Evolutionary conservation across 2,113 vertebrate species (phyloP).

Genomic region (Ptilonorhynchus violaceus): DNA sequence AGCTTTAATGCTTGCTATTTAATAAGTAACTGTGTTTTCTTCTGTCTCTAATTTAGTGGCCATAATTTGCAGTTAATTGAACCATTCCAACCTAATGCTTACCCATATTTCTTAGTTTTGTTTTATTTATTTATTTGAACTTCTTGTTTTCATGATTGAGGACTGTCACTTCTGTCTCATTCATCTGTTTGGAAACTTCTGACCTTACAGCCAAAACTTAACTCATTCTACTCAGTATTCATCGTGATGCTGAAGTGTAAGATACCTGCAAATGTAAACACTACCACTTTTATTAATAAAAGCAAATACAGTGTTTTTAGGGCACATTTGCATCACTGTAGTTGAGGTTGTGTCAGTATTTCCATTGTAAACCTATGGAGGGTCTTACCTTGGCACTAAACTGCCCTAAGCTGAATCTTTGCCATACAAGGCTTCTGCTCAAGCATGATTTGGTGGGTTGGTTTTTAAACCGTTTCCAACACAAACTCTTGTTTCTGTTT

Average conservation of each 20-base stretch:
- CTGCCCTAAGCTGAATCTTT: constrained; percentile 26
- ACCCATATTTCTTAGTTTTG: constrained; percentile 57
- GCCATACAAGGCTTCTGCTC: constrained; percentile 33
- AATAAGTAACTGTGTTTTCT: constrained; percentile 58
- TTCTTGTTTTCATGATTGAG: constrained; percentile 41
- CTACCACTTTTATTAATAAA: constrained; percentile 71
- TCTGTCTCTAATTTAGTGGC: constrained; percentile 64
- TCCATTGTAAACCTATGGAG: constrained; percentile 51
- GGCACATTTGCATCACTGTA: constrained; percentile 62
- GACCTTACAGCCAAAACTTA: constrained; percentile 30
- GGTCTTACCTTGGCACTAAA: constrained; percentile 59
- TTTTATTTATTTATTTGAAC: constrained; percentile 73
- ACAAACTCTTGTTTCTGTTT: constrained; percentile 53
- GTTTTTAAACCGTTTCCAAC: constrained; percentile 47
- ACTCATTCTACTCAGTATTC: constrained; percentile 59
- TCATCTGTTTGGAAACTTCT: constrained; percentile 38
- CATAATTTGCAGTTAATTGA: constrained; percentile 64
- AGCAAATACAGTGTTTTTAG: constrained; percentile 65
- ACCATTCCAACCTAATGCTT: constrained; percentile 69
- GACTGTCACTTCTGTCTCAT: constrained; percentile 38
- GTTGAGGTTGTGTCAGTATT: constrained; percentile 62
- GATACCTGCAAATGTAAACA: constrained; percentile 65
- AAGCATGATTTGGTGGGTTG: constrained; percentile 29
- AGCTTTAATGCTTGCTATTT: constrained; percentile 67
- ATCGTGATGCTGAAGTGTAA: constrained; percentile 64